Percentiles rank a stretch among this genome's conserved stretches.
These are phyloP conservation scores for Megaceryle maxima DNA, from an alignment of 2,113 vertebrate species.

Conservation along the genomic window DNA sequence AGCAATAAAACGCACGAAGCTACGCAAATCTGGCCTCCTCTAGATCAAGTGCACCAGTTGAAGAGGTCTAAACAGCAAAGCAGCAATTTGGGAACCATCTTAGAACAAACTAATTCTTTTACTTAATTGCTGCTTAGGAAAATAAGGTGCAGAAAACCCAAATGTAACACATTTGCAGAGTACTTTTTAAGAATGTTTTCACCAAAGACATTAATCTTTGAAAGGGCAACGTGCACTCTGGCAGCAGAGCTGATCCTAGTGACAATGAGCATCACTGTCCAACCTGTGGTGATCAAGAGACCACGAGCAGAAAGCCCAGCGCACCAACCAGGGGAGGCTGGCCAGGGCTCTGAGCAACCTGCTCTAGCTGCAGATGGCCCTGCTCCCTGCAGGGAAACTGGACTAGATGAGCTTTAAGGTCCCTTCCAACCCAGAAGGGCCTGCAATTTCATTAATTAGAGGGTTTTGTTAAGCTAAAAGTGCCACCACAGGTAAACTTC, in stretches of 20 bases:
- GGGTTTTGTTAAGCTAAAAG: neutral
- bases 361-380: too few species aligned
- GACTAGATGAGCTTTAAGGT: too few species aligned
- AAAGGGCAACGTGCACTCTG: neutral
- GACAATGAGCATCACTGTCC: neutral
- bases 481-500: neutral
- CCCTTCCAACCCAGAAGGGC: too few species aligned
- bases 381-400: too few species aligned
- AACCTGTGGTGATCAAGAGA: fast-evolving
- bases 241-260: neutral
- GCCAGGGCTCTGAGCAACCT: too few species aligned
- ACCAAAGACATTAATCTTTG: neutral
- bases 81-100: neutral
- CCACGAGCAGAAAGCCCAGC: too few species aligned
- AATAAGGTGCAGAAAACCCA: neutral
- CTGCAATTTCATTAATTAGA: too few species aligned
- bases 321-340: too few species aligned
- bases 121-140: neutral
- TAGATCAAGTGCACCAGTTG: neutral
- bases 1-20: neutral
- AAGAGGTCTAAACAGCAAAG: neutral
- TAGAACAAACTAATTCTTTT: neutral
- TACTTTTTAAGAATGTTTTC: neutral
- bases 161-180: neutral
- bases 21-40: neutral